Percentiles rank a stretch among this genome's conserved stretches.
Evolutionary conservation across 2,113 vertebrate genomes (phyloP).

Genomic region (Tragelaphus scriptus): DNA sequence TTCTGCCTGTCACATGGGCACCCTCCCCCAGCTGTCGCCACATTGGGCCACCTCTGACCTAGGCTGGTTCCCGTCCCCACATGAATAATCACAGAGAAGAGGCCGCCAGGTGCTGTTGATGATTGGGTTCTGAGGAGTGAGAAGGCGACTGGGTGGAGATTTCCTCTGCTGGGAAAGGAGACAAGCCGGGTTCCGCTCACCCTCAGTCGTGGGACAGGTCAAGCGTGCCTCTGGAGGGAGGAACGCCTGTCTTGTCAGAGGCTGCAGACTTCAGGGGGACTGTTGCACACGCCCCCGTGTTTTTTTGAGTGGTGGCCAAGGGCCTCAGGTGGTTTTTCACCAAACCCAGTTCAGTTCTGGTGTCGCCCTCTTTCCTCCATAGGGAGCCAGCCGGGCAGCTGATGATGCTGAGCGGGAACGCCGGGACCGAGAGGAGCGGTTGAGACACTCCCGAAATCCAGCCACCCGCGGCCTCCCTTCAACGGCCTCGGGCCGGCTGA

Average conservation of each 20-base stretch:
- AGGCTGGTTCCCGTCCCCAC: rapidly evolving
- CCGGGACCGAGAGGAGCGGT: constrained; percentile 92
- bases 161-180: not conserved
- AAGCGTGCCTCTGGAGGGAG: rapidly evolving
- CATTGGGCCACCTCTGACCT: not conserved
- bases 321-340: not conserved
- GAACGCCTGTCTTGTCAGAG: rapidly evolving
- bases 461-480: constrained; percentile 89
- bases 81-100: not conserved
- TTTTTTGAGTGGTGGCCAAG: rapidly evolving
- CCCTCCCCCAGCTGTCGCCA: not conserved
- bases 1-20: not conserved
- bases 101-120: too few species aligned
- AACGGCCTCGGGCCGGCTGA: constrained; percentile 90
- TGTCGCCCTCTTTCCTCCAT: not conserved
- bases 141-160: not conserved
- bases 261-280: not conserved
- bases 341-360: not conserved
- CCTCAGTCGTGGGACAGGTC: not conserved
- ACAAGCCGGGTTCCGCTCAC: not conserved
- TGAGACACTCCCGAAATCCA: constrained; percentile 92
- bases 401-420: constrained; percentile 94
- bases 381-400: constrained; percentile 93
- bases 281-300: too few species aligned
- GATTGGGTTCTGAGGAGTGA: not conserved